Evolutionary conservation across 1,140 invertebrate genomes (phyloP), one percentile per base, ranked within the genome.

Genomic region (Caenorhabditis briggsae): DNA sequence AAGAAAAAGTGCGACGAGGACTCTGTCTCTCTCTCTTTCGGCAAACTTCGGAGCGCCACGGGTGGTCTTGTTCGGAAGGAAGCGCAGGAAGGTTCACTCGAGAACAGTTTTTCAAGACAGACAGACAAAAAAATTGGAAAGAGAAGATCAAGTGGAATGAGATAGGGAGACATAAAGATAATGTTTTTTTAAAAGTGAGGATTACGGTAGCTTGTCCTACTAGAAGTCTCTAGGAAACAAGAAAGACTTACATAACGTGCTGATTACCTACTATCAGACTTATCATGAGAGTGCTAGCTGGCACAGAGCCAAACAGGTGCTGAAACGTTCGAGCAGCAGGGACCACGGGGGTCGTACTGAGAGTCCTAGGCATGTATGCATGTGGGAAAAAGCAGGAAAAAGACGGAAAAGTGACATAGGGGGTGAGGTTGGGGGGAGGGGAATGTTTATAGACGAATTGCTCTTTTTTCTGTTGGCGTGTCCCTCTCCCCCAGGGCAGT

Each of bases 381-480:
- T 78, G 70, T 78, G 70, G 25, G 46, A 78, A 78, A 78, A 78
- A 78, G 70, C 70, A 78, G 70, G 70, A 78, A 78, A 33, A 78
- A 48, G 70, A 78, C 70, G 70, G 46, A 78, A 33, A 78, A 78
- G 70, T 78, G 70, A 78, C 70, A 78, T 78, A 50, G 46, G 23
- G 33, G 33, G 33, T 33, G 33, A 33, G 33, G 33, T 33, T 33
- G 33, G 33, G 33, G 70, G 46, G 70, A 78, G 64, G 70, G 70
- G 70, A 78, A 78, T 78, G 70, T 78, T 78, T 78, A 78, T 78
- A 78, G 70, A 46, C 70, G 70, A 78, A 78, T 78, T 78, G 70
- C 70, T 78, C 70, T 78, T 78, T 78, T 78, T 78, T 78, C 70
- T 78, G 70, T 78, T 33, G 33, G 70, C 70, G 70, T 78, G 70